Percentiles rank a stretch among this genome's conserved stretches.
phyloP scores from a whole-genome alignment of 2,888 invertebrate genomes.

The Gandaritis pyraliata region DNA sequence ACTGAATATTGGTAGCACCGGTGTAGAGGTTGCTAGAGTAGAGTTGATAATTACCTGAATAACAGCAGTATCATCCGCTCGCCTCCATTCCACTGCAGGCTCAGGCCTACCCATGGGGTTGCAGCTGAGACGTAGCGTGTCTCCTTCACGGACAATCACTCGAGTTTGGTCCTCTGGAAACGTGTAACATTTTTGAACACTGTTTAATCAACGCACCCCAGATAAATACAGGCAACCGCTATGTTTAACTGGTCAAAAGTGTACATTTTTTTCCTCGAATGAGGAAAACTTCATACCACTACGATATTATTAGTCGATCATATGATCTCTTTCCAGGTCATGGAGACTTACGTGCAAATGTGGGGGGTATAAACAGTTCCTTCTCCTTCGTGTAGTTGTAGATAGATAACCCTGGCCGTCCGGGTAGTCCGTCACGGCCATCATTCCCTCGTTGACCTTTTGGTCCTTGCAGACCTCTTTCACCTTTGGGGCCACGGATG shows the following conservation, averaged over 20 bases:
- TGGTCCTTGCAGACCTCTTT: conserved; percentile 86
- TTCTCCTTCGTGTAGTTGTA: conserved; percentile 89
- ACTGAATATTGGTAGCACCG: too few relatives aligned
- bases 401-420: conserved; percentile 92
- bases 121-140: conserved; percentile 92
- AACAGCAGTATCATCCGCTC: conserved; percentile 83
- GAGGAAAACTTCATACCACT: too few relatives aligned
- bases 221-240: too few relatives aligned
- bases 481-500: conserved; percentile 89
- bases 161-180: conserved; percentile 79
- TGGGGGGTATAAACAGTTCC: conserved; percentile 92
- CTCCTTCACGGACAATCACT: conserved; percentile 91
- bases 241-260: too few relatives aligned
- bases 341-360: conserved; percentile 85
- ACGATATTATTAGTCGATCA: too few relatives aligned
- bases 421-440: conserved; percentile 89
- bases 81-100: conserved; percentile 92
- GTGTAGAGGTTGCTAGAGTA: background rate
- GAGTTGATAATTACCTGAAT: conserved; percentile 61
- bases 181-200: background rate
- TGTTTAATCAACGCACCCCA: background rate
- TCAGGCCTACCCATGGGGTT: conserved; percentile 90
- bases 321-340: too few relatives aligned
- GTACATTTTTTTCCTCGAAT: too few relatives aligned
- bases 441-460: conserved; percentile 90